Conservation (phyloP, 2,888 invertebrate species). For the Melanchra persicariae region DNA sequence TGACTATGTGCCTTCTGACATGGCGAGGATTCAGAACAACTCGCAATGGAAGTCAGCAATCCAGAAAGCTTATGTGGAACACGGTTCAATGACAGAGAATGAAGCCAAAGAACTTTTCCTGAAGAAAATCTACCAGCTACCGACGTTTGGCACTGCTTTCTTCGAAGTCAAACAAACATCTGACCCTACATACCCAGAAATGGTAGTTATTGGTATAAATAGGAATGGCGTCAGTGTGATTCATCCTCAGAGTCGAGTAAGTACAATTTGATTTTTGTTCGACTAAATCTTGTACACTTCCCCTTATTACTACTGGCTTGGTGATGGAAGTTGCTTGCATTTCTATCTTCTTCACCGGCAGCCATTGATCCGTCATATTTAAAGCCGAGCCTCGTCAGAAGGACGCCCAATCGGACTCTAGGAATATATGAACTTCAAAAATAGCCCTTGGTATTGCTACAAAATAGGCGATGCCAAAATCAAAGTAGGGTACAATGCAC, state of each 20-base stretch:
- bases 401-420: no score
- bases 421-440: background rate
- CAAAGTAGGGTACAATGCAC: background rate
- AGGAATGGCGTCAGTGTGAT: slow-evolving; percentile 97
- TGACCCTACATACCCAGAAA: slow-evolving; percentile 96
- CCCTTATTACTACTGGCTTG: background rate
- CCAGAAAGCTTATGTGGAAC: slow-evolving; percentile 91
- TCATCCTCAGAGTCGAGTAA: slow-evolving; percentile 96
- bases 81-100: slow-evolving; percentile 91
- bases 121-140: slow-evolving; percentile 93
- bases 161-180: slow-evolving; percentile 98
- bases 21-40: slow-evolving; percentile 92
- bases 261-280: slow-evolving; percentile 57
- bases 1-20: slow-evolving; percentile 94
- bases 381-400: background rate
- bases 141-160: slow-evolving; percentile 98
- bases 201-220: slow-evolving; percentile 97
- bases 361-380: background rate
- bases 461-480: background rate
- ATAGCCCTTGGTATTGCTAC: background rate
- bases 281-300: no score
- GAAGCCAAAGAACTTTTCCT: slow-evolving; percentile 96
- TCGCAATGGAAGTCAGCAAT: slow-evolving; percentile 96
- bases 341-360: background rate
- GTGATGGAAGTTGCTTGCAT: background rate